phyloP scores from a whole-genome alignment of 2,113 vertebrate genomes.

The Sinocyclocheilus rhinocerous region DNA sequence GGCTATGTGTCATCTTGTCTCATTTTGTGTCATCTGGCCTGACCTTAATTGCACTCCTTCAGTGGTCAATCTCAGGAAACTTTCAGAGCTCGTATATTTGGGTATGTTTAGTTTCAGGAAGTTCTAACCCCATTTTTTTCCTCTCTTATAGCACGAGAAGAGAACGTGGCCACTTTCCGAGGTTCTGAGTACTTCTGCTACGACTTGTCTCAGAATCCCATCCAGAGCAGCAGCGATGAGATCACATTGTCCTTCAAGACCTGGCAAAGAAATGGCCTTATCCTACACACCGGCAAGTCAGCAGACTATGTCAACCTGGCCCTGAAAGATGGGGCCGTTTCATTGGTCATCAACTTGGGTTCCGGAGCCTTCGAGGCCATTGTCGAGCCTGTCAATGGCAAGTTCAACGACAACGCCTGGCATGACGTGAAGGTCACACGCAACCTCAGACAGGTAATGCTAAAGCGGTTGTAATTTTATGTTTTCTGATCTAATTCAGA shows the following conservation, averaged over 20 bases:
- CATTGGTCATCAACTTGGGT: conserved; percentile 96
- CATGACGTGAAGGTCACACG: conserved; percentile 98
- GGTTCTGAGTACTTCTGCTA: conserved; percentile 98
- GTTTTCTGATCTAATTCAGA: not conserved
- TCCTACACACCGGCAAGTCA: conserved; percentile 96
- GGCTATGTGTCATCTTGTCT: not conserved
- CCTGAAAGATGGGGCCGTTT: conserved; percentile 94
- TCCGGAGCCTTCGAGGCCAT: conserved; percentile 98
- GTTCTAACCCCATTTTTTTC: not conserved
- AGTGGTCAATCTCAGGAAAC: too few species aligned
- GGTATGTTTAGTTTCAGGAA: not conserved
- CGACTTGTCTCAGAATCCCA: conserved; percentile 96
- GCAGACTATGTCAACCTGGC: conserved; percentile 99
- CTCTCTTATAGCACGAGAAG: conserved; percentile 84
- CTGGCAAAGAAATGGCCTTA: conserved; percentile 95
- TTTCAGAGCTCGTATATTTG: too few species aligned
- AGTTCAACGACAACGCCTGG: conserved; percentile 98
- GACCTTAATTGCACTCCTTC: not conserved
- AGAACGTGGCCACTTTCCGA: conserved; percentile 96
- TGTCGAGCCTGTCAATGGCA: conserved; percentile 95
- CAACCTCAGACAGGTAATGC: conserved; percentile 96
- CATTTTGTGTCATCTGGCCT: conserved; percentile 3
- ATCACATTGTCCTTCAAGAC: conserved; percentile 99
- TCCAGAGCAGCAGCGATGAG: conserved; percentile 98
- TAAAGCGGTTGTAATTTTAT: conserved; percentile 48